Base-by-base conservation (phyloP, 2,113 vertebrate genomes). In the Semnopithecus entellus region DNA sequence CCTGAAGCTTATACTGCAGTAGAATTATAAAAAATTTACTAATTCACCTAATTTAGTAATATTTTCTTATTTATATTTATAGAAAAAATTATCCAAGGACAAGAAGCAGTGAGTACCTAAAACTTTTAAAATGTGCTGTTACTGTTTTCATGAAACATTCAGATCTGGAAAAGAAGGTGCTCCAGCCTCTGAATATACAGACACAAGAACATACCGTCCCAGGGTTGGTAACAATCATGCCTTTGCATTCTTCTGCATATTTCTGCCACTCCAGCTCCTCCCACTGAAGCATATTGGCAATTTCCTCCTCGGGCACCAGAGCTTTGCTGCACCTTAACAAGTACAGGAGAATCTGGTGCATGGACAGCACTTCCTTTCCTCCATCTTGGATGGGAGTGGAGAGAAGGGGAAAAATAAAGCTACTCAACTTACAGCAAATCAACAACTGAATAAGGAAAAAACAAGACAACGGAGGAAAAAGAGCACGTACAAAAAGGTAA, bases 211-310 rank as follows among this genome's bases (percentile, higher is more conserved):
- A 76, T 98, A 99, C 99, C 99, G 99, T 99, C 96, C 99, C 99
- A 17, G 99, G 99, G 98, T 99, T 99, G 98, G 99, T 99, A 97
- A 99, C 99, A 0, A 99, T 99, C 99, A 99, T 99, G 97, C 99
- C 99, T 98, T 99, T 99, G 98, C 99, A 99, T 97, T 99, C 99
- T 91, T 99, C 99, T 0, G 99, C 99, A 0, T 99, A 99, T 88
- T 99, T 99, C 99, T 99, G 99, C 99, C 99, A 99, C 95, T 99
- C 99, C 16, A 99, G 98, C 95, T 99, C 99, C 98, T 99, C 99
- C 99, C 99, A 99, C 98, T 99, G 99, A 78, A 99, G 99, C 99
- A 99, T 99, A 96, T 99, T 99, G 52, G 99, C 99, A 50, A 99
- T 99, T 98, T 99, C 99, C 98, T 99, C 99, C 97, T 99, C 99